Evolutionary conservation across 2,888 invertebrate genomes (phyloP).

Genomic region (Hemistola chrysoprasaria): DNA sequence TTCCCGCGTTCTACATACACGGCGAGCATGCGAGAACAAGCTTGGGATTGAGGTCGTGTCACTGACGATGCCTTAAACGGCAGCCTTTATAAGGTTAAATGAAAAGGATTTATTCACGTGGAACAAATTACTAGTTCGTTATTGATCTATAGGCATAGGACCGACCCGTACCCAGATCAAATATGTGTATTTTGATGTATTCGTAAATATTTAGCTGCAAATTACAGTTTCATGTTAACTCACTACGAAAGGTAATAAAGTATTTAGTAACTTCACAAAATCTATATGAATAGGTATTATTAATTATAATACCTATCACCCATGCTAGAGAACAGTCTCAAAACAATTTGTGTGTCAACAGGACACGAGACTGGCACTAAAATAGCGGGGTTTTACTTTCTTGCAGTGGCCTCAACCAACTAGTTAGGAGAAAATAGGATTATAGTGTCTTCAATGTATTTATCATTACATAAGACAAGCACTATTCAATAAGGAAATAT

Average conservation of each 20-base stretch:
- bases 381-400: conserved; percentile 81
- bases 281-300: no score
- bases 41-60: conserved; percentile 50
- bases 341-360: conserved; percentile 73
- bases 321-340: conserved; percentile 69
- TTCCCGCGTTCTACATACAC: conserved; percentile 76
- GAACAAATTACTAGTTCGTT: conserved; percentile 8
- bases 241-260: no score
- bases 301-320: no score
- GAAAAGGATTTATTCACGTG: conserved; percentile 23
- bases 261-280: no score
- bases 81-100: conserved; percentile 29
- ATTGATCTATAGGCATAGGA: no score
- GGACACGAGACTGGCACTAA: conserved; percentile 74
- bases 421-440: conserved; percentile 81
- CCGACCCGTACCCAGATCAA: no score
- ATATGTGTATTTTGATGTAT: no score
- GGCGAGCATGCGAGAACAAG: conserved; percentile 47
- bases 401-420: conserved; percentile 76
- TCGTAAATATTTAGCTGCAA: no score
- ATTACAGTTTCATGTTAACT: no score
- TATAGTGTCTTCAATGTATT: conserved; percentile 62
- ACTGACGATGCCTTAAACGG: conserved; percentile 36
- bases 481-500: conserved; percentile 29
- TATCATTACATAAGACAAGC: conserved; percentile 65